Evolutionary conservation across 2,113 vertebrate species (phyloP), one percentile per base, ranked within the genome.

Genomic region (Anthoscopus minutus): DNA sequence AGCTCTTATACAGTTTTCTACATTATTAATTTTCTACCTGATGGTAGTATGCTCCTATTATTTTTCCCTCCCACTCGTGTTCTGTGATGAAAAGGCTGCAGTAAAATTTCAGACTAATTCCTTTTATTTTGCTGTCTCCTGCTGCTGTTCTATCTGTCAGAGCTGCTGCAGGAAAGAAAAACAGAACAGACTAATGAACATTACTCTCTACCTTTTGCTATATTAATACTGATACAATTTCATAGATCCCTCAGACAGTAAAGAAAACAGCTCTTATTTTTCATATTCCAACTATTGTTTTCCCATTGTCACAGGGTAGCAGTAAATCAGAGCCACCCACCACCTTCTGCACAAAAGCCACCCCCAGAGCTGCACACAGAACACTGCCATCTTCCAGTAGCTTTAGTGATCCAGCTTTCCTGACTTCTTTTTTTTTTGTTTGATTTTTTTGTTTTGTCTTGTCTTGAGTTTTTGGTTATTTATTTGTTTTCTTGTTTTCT

Each of bases 241-340:
- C 81, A 73, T 17, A 88, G 81, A 20, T 81, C 74, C 21, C 79
- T 92, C 62, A 95, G 66, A 82, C 67, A 70, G 88, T 73, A 93
- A 90, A 92, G 69, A 92, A 95, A 92, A 90, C 51, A 62, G 54
- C 22, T 78, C 35, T 78, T 89, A 61, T 92, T 93, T 93, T 81
- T 89, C 92, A 89, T 56, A 40, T 91, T 81, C 76, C 73, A 93
- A 47, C 37, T 74, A 80, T 81, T 92, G 70, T 93, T 94, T 89
- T 84, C 54, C n/a, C 31, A 65, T 84, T 10, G 1, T 81, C 64
- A 78, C 2, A 10, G 40, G 57, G 56, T 25, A 89, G 80, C 70
- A 85, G 51, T 93, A 95, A 93, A 94, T 89, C 86, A 79, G 88
- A 94, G 40, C 88, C 86, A 92, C 77, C 56, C 64, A 94, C 86